Base-by-base conservation (phyloP, 2,113 vertebrate species). In the Serilophus lunatus region DNA sequence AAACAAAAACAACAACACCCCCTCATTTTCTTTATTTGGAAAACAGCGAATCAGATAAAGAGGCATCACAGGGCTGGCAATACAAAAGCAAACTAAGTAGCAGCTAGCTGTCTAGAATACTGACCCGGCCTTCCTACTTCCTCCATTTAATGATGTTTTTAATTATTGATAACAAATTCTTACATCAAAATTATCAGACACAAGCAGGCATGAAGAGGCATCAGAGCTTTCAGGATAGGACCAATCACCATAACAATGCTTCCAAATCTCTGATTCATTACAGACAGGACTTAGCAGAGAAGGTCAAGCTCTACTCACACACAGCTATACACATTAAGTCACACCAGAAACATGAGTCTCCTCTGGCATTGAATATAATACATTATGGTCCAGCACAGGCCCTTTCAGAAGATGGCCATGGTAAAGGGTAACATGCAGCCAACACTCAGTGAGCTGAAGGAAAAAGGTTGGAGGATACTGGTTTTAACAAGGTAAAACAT, bases 341-440 rank as follows among this genome's bases (percentile, higher is more conserved):
- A 69, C 51, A 53, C 19, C 60, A 93, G 44, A 71, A 88, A 60
- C 20, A 12, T 4, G 9, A 82, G 35, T 24, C 6, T 14, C 12
- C 36, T 53, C 49, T 60, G 53, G 19, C 8, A 5, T 5, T 31
- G 35, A 61, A 50, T n/a, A 13, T 18, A 63, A n/a, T 4, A 22
- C 13, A 22, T 18, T 35, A 44, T 2, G 3, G 51, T 26, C 61
- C 25, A 50, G 6, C 9, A 29, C 1, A 5, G 12, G 3, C 57
- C 42, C 38, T 81, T 49, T 69, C 2, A 1, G 23, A 69, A 70
- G 35, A 35, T 5, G 24, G 38, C 47, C 23, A 38, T 12, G 14
- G 16, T 18, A 59, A 54, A 54, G 14, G 17, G 16, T 28, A 70
- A 83, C 2, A 3, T 0, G 0, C 11, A 70, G 60, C 16, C 18